Evolutionary conservation across 1,140 invertebrate genomes (phyloP).

Genomic region (Atta colombica): DNA sequence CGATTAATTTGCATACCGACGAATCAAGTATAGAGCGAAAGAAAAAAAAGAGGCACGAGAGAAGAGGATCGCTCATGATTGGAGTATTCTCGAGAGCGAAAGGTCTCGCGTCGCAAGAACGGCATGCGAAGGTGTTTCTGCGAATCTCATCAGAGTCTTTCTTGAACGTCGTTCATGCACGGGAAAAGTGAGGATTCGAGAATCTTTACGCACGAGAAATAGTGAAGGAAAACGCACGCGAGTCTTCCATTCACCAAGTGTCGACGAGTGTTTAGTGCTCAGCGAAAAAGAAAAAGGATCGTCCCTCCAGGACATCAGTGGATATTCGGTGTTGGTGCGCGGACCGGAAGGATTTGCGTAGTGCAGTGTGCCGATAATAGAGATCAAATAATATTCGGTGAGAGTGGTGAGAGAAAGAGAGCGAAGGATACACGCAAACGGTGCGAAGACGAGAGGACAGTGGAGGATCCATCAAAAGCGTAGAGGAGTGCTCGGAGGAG

Average conservation of each 20-base stretch:
- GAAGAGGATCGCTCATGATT: constrained; percentile 48
- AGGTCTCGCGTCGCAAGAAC: constrained; percentile 64
- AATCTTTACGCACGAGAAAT: constrained; percentile 1
- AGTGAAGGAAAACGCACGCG: background rate
- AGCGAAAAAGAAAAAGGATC: background rate
- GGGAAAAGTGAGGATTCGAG: constrained; percentile 34
- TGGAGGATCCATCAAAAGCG: background rate
- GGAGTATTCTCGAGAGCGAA: constrained; percentile 61
- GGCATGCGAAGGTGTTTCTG: constrained; percentile 37
- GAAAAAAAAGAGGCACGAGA: background rate
- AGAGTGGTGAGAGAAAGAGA: constrained; percentile 64
- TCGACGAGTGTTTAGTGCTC: constrained; percentile 64
- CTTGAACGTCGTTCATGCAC: constrained; percentile 17
- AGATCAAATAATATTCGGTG: constrained; percentile 61
- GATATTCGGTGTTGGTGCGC: constrained; percentile 72
- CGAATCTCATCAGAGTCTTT: constrained; percentile 28
- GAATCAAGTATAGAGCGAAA: background rate
- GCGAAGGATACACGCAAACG: constrained; percentile 60
- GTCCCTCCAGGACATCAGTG: constrained; percentile 39
- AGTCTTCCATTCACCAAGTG: constrained; percentile 43
- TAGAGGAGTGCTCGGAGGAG: constrained; percentile 61
- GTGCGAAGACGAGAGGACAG: constrained; percentile 26
- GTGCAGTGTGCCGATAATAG: constrained; percentile 67
- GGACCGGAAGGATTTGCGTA: constrained; percentile 63
- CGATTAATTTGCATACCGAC: background rate